Conservation (phyloP, 2,888 invertebrate species). For the Tetheella fluctuosa region DNA sequence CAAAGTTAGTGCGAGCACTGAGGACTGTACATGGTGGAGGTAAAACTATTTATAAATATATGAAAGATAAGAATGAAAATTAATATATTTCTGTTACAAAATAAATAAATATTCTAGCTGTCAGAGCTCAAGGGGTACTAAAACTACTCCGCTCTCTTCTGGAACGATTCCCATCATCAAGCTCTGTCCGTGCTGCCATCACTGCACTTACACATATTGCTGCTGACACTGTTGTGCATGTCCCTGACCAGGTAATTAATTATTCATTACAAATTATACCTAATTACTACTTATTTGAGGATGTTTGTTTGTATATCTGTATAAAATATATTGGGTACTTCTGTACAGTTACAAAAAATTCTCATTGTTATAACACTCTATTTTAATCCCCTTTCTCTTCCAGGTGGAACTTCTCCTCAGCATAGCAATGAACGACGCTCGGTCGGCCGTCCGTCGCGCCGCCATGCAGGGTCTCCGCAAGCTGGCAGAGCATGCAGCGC, state of each 20-base stretch:
- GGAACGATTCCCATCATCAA: conserved; percentile 74
- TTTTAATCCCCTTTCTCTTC: conserved; percentile 52
- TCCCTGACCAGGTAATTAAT: conserved; percentile 91
- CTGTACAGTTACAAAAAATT: too few species aligned
- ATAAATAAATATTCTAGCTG: conserved; percentile 64
- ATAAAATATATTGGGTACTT: too few species aligned
- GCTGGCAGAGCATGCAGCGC: conserved; percentile 69
- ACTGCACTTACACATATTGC: conserved; percentile 95
- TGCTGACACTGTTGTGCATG: conserved; percentile 94
- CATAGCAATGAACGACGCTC: conserved; percentile 70
- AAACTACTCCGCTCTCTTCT: conserved; percentile 69
- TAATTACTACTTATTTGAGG: too few species aligned
- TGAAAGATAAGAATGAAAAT: too few species aligned
- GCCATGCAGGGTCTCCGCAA: conserved; percentile 65
- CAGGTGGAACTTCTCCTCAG: conserved; percentile 78
- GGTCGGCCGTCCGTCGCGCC: conserved; percentile 66
- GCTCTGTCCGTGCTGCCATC: conserved; percentile 87
- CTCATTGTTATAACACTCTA: too few species aligned
- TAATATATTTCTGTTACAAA: too few species aligned
- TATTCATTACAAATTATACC: neutral
- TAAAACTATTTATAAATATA: too few species aligned
- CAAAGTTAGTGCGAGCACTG: conserved; percentile 94
- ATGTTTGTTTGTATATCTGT: too few species aligned
- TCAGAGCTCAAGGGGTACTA: conserved; percentile 87
- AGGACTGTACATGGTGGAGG: conserved; percentile 96